These are phyloP conservation scores for Blastobasis lacticolella DNA, from an alignment of 2,888 invertebrate genomes.

Conservation along the genomic window DNA sequence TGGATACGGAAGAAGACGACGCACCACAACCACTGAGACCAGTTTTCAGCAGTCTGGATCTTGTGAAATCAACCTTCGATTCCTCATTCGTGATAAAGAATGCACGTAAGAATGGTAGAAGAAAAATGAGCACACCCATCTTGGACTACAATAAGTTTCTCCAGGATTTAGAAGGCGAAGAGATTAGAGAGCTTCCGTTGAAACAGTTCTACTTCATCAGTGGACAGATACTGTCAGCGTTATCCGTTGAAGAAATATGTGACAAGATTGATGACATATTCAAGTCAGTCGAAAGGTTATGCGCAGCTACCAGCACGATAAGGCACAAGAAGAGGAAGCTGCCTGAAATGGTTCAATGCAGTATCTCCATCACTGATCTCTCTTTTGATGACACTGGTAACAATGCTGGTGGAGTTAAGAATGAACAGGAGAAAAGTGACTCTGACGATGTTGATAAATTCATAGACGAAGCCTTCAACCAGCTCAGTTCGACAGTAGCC, in stretches of 20 bases:
- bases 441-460: conserved; percentile 43
- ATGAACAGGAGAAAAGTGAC: conserved; percentile 27
- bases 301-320: conserved; percentile 37
- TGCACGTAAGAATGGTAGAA: conserved; percentile 37
- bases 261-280: conserved; percentile 55
- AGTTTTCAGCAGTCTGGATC: conserved; percentile 46
- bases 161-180: conserved; percentile 32
- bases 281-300: conserved; percentile 54
- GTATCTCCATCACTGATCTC: conserved; percentile 43
- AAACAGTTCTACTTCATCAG: conserved; percentile 44
- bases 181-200: conserved; percentile 21
- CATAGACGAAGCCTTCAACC: conserved; percentile 58
- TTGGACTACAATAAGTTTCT: conserved; percentile 51
- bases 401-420: not conserved
- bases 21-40: conserved; percentile 24
- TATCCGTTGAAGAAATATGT: conserved; percentile 55
- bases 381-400: conserved; percentile 51
- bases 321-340: conserved; percentile 34
- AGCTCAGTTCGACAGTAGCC: conserved; percentile 37
- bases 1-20: conserved; percentile 49
- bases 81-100: conserved; percentile 53
- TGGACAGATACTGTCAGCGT: conserved; percentile 50
- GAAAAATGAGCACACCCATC: conserved; percentile 31
- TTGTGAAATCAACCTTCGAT: conserved; percentile 50
- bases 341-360: conserved; percentile 49